Evolutionary conservation across 2,113 vertebrate genomes (phyloP).

Genomic region (Nycticorax nycticorax): DNA sequence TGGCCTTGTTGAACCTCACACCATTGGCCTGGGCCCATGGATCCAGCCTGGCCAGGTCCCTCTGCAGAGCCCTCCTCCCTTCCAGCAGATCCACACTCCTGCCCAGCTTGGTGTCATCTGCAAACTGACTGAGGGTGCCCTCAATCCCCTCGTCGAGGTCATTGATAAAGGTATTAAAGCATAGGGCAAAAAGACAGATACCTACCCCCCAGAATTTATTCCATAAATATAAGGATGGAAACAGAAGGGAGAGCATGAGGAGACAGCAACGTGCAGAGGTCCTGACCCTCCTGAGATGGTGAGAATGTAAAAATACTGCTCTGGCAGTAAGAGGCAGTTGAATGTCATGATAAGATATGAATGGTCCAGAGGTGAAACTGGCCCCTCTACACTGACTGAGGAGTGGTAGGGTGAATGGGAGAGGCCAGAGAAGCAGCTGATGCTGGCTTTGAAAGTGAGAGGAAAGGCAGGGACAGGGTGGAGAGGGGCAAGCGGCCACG

Average conservation of each 20-base stretch:
- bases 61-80: no score
- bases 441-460: neutral
- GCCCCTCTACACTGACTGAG: neutral
- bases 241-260: neutral
- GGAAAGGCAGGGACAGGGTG: neutral
- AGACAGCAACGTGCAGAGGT: neutral
- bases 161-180: neutral
- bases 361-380: neutral
- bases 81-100: no score
- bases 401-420: neutral
- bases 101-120: no score
- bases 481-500: rapidly evolving
- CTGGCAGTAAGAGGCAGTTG: neutral
- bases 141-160: neutral
- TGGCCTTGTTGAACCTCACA: no score
- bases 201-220: neutral
- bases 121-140: no score
- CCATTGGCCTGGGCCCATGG: no score
- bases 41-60: no score
- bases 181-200: neutral
- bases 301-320: neutral
- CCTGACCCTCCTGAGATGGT: neutral
- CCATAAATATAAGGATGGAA: neutral
- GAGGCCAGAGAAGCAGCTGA: neutral
- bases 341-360: rapidly evolving